These are phyloP conservation scores for Microchirus variegatus DNA, from an alignment of 2,797 vertebrate species.

Conservation along the genomic window DNA sequence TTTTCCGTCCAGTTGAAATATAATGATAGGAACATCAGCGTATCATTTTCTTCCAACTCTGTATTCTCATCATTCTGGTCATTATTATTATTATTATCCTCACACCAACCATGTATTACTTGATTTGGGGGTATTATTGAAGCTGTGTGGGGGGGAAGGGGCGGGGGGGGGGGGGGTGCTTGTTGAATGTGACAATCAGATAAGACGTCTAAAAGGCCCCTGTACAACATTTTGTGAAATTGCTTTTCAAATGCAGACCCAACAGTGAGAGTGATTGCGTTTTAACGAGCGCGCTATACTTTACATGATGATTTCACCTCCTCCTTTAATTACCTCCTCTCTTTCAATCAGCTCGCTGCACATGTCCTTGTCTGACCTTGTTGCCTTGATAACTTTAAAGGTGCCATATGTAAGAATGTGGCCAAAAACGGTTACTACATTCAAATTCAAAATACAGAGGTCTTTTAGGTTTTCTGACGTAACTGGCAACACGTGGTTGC, in stretches of 20 bases:
- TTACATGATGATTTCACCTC: slow-evolving; percentile 33
- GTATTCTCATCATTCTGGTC: slow-evolving; percentile 22
- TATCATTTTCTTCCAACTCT: slow-evolving; percentile 23
- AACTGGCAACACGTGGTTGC: no score
- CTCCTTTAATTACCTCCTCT: slow-evolving; percentile 17
- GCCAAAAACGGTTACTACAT: no score
- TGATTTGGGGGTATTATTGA: slow-evolving; percentile 24
- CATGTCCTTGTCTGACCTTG: neutral
- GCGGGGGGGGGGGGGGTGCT: neutral
- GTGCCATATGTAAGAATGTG: no score
- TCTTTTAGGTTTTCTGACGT: no score
- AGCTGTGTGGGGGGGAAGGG: slow-evolving; percentile 16
- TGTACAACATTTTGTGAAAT: slow-evolving; percentile 20
- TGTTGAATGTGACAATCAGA: slow-evolving; percentile 45
- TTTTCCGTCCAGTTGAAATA: slow-evolving; percentile 33
- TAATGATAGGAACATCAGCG: slow-evolving; percentile 37
- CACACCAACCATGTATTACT: slow-evolving; percentile 31
- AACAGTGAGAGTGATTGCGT: slow-evolving; percentile 39
- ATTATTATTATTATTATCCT: slow-evolving; percentile 48
- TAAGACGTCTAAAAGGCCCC: slow-evolving; percentile 22
- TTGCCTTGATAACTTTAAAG: neutral
- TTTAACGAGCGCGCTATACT: slow-evolving; percentile 35
- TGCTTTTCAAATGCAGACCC: slow-evolving; percentile 30
- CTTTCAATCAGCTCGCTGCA: slow-evolving; percentile 33
- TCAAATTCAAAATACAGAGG: no score